phyloP scores from a whole-genome alignment of 2,888 invertebrate species.

The Lepidocyrtinus sp. region DNA sequence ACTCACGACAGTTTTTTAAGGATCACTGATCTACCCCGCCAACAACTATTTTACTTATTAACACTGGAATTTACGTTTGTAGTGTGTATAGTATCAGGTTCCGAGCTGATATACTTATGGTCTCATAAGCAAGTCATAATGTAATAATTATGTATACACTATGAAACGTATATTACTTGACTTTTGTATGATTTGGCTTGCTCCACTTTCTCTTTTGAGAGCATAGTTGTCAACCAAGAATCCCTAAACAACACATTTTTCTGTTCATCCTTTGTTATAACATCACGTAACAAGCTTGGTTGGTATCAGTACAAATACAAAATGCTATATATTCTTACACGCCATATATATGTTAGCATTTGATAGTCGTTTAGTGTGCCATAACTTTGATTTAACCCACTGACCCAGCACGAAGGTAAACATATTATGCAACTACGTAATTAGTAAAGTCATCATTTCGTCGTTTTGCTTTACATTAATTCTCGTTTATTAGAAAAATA shows the following conservation, averaged over 20 bases:
- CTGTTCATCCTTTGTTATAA: slow-evolving; percentile 28
- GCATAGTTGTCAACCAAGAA: background rate
- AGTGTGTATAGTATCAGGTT: background rate
- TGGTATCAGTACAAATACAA: slow-evolving; percentile 14
- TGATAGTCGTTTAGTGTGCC: slow-evolving; percentile 1
- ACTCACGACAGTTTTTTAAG: background rate
- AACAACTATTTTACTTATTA: background rate
- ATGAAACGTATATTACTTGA: background rate
- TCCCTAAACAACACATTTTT: background rate
- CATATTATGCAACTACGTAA: slow-evolving; percentile 45
- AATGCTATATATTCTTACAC: background rate
- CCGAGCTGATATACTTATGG: background rate
- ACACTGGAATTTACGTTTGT: background rate
- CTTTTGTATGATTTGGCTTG: background rate
- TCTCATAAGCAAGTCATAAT: background rate
- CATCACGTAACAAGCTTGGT: slow-evolving; percentile 10
- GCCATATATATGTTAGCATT: too few relatives aligned
- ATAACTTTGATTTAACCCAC: slow-evolving; percentile 48
- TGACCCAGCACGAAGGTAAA: slow-evolving; percentile 33
- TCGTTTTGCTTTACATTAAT: too few relatives aligned
- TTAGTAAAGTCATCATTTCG: background rate
- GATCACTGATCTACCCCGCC: background rate
- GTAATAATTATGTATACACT: background rate
- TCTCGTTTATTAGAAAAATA: background rate
- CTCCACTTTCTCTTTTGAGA: background rate